phyloP scores from a whole-genome alignment of 2,888 invertebrate species.

The Cremastinae sp. region DNA sequence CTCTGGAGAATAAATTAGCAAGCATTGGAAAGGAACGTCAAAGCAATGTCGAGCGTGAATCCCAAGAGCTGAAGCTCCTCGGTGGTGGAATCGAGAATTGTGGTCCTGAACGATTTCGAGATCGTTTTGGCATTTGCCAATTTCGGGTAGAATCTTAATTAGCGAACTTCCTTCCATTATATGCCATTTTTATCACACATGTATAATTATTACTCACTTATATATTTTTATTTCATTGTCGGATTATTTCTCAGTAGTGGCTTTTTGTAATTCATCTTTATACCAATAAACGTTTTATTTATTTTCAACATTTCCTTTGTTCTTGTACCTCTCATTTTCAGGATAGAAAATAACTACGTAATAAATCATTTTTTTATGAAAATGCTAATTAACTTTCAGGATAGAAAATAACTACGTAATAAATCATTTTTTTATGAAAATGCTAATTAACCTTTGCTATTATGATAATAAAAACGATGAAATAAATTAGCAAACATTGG shows the following conservation, averaged over 20 bases:
- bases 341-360: too few species aligned
- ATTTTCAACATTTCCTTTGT: too few species aligned
- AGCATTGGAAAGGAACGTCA: not conserved
- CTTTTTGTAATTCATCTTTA: too few species aligned
- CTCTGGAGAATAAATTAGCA: constrained; percentile 15
- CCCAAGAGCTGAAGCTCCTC: constrained; percentile 82
- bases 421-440: too few species aligned
- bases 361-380: too few species aligned
- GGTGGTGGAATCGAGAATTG: constrained; percentile 87
- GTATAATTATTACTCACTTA: not conserved
- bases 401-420: too few species aligned
- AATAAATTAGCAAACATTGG: constrained; percentile 10
- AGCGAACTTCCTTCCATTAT: constrained; percentile 8
- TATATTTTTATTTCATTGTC: not conserved
- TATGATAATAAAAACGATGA: too few species aligned
- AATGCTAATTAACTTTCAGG: too few species aligned
- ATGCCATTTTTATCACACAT: not conserved
- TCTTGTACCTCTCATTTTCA: too few species aligned
- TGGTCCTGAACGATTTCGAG: constrained; percentile 86
- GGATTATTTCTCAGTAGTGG: too few species aligned
- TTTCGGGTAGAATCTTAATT: constrained; percentile 63
- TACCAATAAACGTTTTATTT: too few species aligned
- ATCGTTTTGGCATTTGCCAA: constrained; percentile 85
- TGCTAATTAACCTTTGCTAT: too few species aligned
- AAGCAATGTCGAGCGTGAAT: constrained; percentile 11